These are phyloP conservation scores for Cephalotes varians DNA, from an alignment of 2,888 invertebrate genomes.

Conservation along the genomic window DNA sequence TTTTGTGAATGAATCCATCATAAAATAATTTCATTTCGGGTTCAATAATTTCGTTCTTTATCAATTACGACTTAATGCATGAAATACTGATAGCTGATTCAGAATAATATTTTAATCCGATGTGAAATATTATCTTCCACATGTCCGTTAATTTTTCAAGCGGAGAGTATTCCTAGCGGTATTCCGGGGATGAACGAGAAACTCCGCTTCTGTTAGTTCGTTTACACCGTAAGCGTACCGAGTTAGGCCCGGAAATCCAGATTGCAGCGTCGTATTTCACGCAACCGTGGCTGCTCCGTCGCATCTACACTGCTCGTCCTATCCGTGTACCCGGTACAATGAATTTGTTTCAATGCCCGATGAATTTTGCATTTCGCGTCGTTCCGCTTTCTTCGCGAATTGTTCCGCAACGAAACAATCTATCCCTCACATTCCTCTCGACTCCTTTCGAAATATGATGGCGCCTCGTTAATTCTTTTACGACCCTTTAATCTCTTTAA, in stretches of 20 bases:
- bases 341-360: slow-evolving; percentile 42
- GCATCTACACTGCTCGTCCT: slow-evolving; percentile 45
- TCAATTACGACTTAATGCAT: background rate
- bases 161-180: slow-evolving; percentile 29
- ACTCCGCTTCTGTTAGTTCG: slow-evolving; percentile 48
- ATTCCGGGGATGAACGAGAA: slow-evolving; percentile 48
- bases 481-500: slow-evolving; percentile 9
- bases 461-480: background rate
- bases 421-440: background rate
- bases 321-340: slow-evolving; percentile 27
- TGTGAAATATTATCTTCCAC: slow-evolving; percentile 16
- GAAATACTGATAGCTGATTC: background rate
- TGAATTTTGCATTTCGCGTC: slow-evolving; percentile 48
- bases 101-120: background rate
- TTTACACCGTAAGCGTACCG: slow-evolving; percentile 52
- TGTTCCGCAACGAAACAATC: slow-evolving; percentile 32
- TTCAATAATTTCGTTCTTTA: background rate
- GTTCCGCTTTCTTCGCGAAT: slow-evolving; percentile 50
- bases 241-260: slow-evolving; percentile 55
- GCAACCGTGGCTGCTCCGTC: slow-evolving; percentile 38
- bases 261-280: slow-evolving; percentile 53
- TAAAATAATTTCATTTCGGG: background rate
- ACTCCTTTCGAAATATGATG: background rate
- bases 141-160: slow-evolving; percentile 38
- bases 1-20: background rate